Evolutionary conservation across 2,888 invertebrate genomes (phyloP).

Genomic region (Heliconius cydno): DNA sequence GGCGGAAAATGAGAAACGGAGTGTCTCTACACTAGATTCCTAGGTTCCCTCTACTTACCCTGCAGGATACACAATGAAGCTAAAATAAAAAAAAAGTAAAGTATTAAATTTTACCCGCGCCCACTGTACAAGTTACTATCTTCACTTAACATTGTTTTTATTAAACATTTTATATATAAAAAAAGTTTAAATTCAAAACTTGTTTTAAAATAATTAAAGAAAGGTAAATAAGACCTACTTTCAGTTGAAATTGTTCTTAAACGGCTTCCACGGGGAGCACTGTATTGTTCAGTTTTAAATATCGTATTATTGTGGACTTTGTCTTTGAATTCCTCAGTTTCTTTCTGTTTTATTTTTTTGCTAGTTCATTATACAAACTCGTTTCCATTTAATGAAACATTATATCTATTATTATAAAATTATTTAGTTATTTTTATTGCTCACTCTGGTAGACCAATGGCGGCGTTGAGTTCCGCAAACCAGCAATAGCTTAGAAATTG

Average conservation of each 20-base stretch:
- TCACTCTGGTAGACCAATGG: not conserved
- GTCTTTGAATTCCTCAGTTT: constrained; percentile 31
- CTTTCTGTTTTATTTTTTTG: not conserved
- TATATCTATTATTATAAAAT: not conserved
- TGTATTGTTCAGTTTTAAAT: constrained; percentile 34
- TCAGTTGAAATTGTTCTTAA: constrained; percentile 28
- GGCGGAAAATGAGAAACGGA: not conserved
- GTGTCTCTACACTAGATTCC: not conserved
- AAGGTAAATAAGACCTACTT: constrained; percentile 36
- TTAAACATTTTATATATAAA: constrained; percentile 15
- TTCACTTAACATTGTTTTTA: not conserved
- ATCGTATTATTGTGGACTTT: constrained; percentile 37
- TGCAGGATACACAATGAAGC: not conserved
- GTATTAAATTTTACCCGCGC: not conserved
- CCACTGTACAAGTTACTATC: not conserved
- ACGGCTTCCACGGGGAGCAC: constrained; percentile 18
- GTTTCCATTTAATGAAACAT: not conserved
- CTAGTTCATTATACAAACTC: not conserved
- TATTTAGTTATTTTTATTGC: not conserved
- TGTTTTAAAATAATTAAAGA: constrained; percentile 23
- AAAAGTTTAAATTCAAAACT: constrained; percentile 2
- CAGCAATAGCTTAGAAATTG: no score
- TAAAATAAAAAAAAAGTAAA: not conserved
- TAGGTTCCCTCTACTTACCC: not conserved
- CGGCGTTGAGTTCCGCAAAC: not conserved